Conservation (phyloP, 2,113 vertebrate species). For the Theristicus caerulescens region DNA sequence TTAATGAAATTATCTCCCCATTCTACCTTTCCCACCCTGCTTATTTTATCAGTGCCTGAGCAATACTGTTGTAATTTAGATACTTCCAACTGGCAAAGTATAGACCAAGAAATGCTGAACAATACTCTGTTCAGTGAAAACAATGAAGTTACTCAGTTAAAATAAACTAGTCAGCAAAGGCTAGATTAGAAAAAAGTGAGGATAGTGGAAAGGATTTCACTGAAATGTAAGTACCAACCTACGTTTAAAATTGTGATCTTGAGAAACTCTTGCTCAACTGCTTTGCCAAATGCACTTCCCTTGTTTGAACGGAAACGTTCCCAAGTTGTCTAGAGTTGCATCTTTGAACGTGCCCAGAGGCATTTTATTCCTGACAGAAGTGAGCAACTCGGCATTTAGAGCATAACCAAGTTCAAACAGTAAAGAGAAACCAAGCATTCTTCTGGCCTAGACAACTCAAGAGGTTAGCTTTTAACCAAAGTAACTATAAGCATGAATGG, state of each 20-base stretch:
- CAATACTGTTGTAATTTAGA: neutral
- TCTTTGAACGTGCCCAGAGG: neutral
- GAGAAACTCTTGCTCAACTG: conserved; percentile 1
- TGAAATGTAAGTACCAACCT: neutral
- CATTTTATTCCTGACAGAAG: neutral
- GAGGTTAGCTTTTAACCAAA: neutral
- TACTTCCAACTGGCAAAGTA: neutral
- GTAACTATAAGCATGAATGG: neutral
- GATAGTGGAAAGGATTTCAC: neutral
- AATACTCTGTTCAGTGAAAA: neutral
- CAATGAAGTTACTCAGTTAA: neutral
- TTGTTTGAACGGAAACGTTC: neutral
- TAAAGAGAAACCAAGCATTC: neutral
- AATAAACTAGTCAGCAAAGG: neutral
- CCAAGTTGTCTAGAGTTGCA: neutral
- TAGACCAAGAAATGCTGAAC: neutral
- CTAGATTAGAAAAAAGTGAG: neutral
- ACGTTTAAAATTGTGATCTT: neutral
- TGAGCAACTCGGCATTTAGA: neutral
- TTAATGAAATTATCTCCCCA: neutral
- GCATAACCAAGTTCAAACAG: neutral
- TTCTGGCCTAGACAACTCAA: neutral
- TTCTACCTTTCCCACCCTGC: neutral
- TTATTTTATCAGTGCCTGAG: neutral
- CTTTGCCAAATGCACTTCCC: neutral